A percentile compares a stretch with the other conserved stretches of the same genome.
Evolutionary conservation across 2,113 vertebrate species (phyloP).

Genomic region (Poeciliopsis prolifica): DNA sequence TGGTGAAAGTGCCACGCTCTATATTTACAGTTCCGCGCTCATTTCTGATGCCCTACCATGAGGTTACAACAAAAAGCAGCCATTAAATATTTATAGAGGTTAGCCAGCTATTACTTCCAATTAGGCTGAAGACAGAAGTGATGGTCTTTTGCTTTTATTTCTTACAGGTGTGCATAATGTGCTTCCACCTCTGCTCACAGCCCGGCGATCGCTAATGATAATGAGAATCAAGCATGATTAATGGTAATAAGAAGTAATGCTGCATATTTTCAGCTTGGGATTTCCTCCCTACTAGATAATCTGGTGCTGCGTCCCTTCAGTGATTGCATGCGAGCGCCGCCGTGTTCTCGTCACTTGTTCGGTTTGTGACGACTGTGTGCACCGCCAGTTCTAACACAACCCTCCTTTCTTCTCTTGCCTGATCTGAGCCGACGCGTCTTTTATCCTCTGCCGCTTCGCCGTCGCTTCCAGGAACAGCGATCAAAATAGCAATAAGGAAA

Average conservation of each 20-base stretch:
- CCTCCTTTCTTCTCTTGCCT: not conserved
- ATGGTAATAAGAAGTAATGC: not conserved
- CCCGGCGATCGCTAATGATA: slow-evolving; percentile 20
- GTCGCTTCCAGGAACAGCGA: slow-evolving; percentile 5
- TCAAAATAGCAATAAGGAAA: slow-evolving; percentile 18
- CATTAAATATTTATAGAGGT: slow-evolving; percentile 62
- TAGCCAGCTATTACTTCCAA: slow-evolving; percentile 56
- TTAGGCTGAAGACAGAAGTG: slow-evolving; percentile 33
- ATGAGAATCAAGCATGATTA: slow-evolving; percentile 36
- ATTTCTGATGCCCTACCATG: slow-evolving; percentile 27
- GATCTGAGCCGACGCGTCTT: slow-evolving; percentile 9
- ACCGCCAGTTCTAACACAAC: not conserved
- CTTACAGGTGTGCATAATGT: slow-evolving; percentile 28
- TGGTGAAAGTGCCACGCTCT: not conserved
- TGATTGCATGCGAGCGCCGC: not conserved
- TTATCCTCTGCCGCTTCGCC: not conserved
- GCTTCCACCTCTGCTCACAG: slow-evolving; percentile 19
- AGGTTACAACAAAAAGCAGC: slow-evolving; percentile 43
- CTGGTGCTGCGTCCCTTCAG: not conserved
- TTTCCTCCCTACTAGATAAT: slow-evolving; percentile 1
- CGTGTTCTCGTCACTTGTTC: slow-evolving; percentile 1
- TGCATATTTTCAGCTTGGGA: slow-evolving; percentile 3
- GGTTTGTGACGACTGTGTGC: slow-evolving; percentile 8
- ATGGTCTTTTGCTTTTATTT: slow-evolving; percentile 17
- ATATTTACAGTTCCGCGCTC: slow-evolving; percentile 26